Conservation (phyloP, 2,888 invertebrate genomes). For the Eutolmus rufibarbis region DNA sequence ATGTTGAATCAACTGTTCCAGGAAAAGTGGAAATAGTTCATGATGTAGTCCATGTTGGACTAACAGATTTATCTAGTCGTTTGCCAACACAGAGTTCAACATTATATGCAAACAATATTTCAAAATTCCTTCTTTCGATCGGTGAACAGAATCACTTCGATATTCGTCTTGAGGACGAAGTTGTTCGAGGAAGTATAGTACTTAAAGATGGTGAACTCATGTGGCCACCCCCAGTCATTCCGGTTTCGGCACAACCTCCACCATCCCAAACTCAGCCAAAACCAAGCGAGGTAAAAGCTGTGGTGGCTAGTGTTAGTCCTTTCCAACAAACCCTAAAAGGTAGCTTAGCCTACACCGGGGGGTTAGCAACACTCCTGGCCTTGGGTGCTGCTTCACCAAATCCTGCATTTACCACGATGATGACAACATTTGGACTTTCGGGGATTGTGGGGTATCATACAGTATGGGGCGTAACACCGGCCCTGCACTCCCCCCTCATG, state of each 20-base stretch:
- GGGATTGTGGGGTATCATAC: conserved; percentile 70
- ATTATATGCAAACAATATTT: conserved; percentile 89
- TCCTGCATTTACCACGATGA: conserved; percentile 85
- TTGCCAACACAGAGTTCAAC: conserved; percentile 87
- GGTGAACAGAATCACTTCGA: conserved; percentile 76
- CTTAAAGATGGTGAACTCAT: conserved; percentile 76
- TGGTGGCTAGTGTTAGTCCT: conserved; percentile 67
- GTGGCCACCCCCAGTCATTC: conserved; percentile 81
- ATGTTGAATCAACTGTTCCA: conserved; percentile 81
- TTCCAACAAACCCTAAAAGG: conserved; percentile 75
- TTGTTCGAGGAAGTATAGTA: conserved; percentile 83
- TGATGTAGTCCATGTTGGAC: conserved; percentile 84
- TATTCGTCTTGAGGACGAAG: conserved; percentile 85
- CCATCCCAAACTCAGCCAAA: conserved; percentile 61
- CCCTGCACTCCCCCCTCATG: conserved; percentile 90
- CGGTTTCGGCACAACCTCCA: conserved; percentile 65
- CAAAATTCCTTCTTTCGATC: conserved; percentile 75
- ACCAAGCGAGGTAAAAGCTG: conserved; percentile 61
- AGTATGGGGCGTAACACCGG: conserved; percentile 86
- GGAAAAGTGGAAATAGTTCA: conserved; percentile 78
- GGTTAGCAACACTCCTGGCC: conserved; percentile 73
- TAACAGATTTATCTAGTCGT: conserved; percentile 84
- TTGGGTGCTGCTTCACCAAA: conserved; percentile 82
- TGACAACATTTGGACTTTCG: conserved; percentile 82
- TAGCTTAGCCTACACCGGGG: conserved; percentile 72